Evolutionary conservation across 2,113 vertebrate genomes (phyloP).

Genomic region (Hystrix brachyura): DNA sequence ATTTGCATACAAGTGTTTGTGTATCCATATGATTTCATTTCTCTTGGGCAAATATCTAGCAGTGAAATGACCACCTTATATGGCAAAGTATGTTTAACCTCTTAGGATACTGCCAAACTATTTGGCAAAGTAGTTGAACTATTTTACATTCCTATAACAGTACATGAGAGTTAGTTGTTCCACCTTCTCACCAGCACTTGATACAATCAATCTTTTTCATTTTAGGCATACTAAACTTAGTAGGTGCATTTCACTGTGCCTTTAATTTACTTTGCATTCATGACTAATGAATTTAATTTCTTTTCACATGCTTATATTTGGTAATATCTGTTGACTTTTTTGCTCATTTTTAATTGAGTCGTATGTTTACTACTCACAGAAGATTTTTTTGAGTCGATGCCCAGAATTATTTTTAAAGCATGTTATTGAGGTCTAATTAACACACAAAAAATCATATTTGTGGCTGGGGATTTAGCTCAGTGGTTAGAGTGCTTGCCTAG

Average conservation of each 20-base stretch:
- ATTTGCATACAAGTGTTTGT: neutral
- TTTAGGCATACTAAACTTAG: constrained; percentile 50
- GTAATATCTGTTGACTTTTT: neutral
- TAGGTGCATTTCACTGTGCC: neutral
- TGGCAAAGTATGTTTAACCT: neutral
- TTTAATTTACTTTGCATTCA: constrained; percentile 55
- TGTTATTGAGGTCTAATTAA: neutral
- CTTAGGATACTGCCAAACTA: neutral
- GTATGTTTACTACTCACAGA: neutral
- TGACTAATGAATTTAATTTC: constrained; percentile 6
- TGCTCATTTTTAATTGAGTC: constrained; percentile 8
- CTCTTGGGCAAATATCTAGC: neutral
- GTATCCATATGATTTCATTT: neutral
- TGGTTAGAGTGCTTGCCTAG: no score
- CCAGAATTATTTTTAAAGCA: neutral
- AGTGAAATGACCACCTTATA: neutral
- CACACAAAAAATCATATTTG: neutral
- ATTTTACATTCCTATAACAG: neutral
- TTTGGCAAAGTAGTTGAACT: neutral
- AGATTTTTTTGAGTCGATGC: neutral
- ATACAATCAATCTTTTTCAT: constrained; percentile 1
- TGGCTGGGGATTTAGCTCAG: neutral
- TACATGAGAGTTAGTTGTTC: neutral
- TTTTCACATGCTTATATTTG: constrained; percentile 37
- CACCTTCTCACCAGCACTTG: neutral